Evolutionary conservation across 2,888 invertebrate genomes (phyloP).

Genomic region (Leptopilina drosophilae): DNA sequence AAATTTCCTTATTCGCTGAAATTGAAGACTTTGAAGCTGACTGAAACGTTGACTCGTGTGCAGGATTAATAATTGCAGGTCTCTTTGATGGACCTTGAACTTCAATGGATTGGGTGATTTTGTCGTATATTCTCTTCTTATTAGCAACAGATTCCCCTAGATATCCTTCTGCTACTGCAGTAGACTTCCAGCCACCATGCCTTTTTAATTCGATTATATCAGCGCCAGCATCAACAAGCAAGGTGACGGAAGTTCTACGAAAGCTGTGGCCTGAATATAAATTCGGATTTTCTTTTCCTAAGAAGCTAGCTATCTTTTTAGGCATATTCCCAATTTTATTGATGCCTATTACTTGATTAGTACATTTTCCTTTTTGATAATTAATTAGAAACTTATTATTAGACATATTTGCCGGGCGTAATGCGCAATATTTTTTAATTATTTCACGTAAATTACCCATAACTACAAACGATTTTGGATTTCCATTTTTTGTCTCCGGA

Average conservation of each 20-base stretch:
- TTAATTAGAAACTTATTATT: constrained; percentile 40
- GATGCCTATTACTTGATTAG: constrained; percentile 38
- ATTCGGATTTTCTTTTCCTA: constrained; percentile 31
- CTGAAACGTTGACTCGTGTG: not conserved
- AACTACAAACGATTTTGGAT: constrained; percentile 7
- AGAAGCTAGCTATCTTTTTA: constrained; percentile 37
- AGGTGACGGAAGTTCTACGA: constrained; percentile 38
- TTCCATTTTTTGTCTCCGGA: not conserved
- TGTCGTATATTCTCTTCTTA: constrained; percentile 9
- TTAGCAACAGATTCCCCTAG: constrained; percentile 10
- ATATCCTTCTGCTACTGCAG: constrained; percentile 40
- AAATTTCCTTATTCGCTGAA: not conserved
- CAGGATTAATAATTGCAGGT: not conserved
- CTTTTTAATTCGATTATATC: constrained; percentile 40
- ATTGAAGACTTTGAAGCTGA: not conserved
- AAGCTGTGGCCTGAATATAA: constrained; percentile 22
- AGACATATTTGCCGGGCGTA: constrained; percentile 5
- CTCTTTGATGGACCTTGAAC: not conserved
- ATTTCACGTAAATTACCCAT: constrained; percentile 17
- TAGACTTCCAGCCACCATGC: constrained; percentile 40
- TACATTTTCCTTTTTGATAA: constrained; percentile 41
- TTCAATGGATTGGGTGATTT: constrained; percentile 16
- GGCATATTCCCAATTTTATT: constrained; percentile 45
- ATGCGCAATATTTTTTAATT: not conserved
- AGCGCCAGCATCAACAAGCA: constrained; percentile 42